Conservation (phyloP, 2,888 invertebrate species). For the Syrista parreyssii region DNA sequence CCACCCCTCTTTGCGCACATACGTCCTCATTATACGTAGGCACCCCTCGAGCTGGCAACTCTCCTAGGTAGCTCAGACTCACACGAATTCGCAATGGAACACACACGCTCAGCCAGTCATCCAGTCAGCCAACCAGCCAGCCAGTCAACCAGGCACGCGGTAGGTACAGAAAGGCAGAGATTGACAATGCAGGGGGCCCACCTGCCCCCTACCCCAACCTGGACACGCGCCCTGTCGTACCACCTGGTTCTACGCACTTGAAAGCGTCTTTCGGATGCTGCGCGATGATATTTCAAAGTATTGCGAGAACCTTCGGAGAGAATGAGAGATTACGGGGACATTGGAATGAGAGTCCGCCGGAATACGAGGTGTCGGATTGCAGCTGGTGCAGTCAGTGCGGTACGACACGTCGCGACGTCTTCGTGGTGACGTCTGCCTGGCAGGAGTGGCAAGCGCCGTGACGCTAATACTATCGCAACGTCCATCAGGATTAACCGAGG, state of each 20-base stretch:
- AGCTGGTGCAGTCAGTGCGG: slow-evolving; percentile 11
- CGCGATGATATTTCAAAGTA: neutral
- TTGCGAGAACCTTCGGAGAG: too few species aligned
- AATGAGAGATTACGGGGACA: too few species aligned
- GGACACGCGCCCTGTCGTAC: slow-evolving; percentile 62
- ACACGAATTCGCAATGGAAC: slow-evolving; percentile 14
- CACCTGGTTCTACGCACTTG: slow-evolving; percentile 52
- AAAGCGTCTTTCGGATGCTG: slow-evolving; percentile 7
- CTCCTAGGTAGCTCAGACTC: neutral
- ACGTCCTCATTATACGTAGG: slow-evolving; percentile 59
- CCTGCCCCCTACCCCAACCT: slow-evolving; percentile 62
- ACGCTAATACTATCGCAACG: slow-evolving; percentile 54
- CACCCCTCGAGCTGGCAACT: slow-evolving; percentile 35
- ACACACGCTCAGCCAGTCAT: slow-evolving; percentile 16
- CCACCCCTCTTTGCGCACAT: slow-evolving; percentile 53
- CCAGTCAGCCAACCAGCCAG: too few species aligned
- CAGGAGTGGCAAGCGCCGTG: slow-evolving; percentile 39
- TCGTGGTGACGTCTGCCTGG: slow-evolving; percentile 11
- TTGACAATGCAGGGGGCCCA: slow-evolving; percentile 66
- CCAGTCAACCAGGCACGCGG: slow-evolving; percentile 13
- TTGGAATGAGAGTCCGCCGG: too few species aligned
- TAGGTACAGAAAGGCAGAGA: slow-evolving; percentile 58
- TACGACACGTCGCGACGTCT: too few species aligned
- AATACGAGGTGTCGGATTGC: slow-evolving; percentile 42
- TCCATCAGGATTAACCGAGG: slow-evolving; percentile 52